Percentiles rank a stretch among this genome's conserved stretches.
These are phyloP conservation scores for Propithecus perrieri DNA, from an alignment of 2,797 vertebrate genomes.

Conservation along the genomic window DNA sequence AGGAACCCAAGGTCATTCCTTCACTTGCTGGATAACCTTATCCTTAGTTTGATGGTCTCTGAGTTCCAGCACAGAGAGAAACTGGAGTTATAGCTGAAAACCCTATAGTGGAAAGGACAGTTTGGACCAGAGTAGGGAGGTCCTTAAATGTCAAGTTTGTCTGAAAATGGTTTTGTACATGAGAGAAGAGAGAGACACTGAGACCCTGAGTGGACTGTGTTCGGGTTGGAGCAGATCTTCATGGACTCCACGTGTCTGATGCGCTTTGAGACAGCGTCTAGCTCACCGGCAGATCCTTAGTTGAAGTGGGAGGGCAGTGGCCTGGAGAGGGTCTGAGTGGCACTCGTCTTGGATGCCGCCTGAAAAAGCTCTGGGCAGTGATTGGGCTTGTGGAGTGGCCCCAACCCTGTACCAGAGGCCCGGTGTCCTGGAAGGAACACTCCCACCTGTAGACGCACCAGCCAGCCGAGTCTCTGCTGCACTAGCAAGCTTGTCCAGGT, in stretches of 20 bases:
- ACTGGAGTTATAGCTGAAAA: too few relatives aligned
- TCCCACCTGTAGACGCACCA: background rate
- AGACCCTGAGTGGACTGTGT: background rate
- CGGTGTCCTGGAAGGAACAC: background rate
- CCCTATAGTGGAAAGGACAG: background rate
- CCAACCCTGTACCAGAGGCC: background rate
- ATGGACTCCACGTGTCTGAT: accelerated
- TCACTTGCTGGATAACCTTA: background rate
- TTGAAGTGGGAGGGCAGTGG: background rate
- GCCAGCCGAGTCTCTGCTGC: background rate
- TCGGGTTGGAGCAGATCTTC: background rate
- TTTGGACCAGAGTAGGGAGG: background rate
- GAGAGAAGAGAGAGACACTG: background rate
- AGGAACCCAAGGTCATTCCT: background rate
- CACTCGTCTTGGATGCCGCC: background rate
- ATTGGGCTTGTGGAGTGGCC: background rate
- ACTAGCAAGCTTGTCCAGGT: too few relatives aligned
- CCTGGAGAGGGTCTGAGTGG: too few relatives aligned
- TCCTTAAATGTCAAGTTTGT: background rate
- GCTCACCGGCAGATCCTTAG: background rate
- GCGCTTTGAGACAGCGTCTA: background rate
- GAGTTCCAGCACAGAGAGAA: background rate
- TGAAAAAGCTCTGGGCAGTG: background rate
- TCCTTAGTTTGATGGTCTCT: background rate
- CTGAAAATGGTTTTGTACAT: background rate